Conservation (phyloP, 1,140 invertebrate species). For the Diorhabda carinulata region DNA sequence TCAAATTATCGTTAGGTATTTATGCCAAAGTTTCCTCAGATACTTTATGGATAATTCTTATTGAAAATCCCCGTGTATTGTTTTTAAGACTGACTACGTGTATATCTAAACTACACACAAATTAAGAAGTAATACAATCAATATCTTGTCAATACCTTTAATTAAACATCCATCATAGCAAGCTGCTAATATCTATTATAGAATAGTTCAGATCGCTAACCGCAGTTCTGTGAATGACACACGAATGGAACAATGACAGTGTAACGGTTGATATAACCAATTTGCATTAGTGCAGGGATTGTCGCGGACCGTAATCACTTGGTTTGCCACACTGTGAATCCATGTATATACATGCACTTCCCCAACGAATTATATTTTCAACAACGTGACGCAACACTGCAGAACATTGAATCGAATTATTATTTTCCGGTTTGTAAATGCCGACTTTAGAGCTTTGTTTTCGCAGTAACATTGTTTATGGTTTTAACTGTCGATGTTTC, state of each 20-base stretch:
- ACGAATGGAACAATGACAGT: neutral
- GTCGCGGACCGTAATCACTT: conserved; percentile 10
- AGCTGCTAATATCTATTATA: neutral
- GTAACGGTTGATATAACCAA: conserved; percentile 15
- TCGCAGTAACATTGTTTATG: neutral
- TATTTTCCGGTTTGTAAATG: conserved; percentile 10
- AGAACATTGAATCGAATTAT: conserved; percentile 15
- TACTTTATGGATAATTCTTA: too few species aligned
- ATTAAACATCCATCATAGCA: neutral
- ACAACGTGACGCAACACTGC: conserved; percentile 6
- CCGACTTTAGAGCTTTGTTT: neutral
- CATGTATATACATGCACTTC: conserved; percentile 6
- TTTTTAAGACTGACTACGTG: too few species aligned
- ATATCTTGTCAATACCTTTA: neutral
- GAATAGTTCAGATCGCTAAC: neutral
- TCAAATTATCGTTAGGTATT: too few species aligned
- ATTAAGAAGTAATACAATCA: neutral
- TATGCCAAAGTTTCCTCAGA: too few species aligned
- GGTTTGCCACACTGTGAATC: conserved; percentile 12
- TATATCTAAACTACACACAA: too few species aligned
- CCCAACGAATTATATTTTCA: conserved; percentile 11
- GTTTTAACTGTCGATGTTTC: neutral
- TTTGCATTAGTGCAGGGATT: conserved; percentile 12
- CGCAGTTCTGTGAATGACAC: conserved; percentile 5
- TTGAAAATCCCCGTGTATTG: too few species aligned